phyloP scores from a whole-genome alignment of 2,797 vertebrate species.

The Neostethus bicornis region DNA sequence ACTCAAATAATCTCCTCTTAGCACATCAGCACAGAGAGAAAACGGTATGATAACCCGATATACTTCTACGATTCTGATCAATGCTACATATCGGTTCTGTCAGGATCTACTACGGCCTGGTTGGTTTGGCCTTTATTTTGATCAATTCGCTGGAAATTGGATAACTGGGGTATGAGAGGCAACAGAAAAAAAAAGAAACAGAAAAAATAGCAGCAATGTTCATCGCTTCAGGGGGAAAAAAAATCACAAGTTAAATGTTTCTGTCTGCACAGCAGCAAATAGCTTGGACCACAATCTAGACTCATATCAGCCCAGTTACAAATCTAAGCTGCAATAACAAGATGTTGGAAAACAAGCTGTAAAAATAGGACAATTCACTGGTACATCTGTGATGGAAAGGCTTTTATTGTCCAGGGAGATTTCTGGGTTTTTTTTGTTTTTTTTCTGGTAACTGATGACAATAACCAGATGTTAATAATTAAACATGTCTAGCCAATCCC shows the following conservation, averaged over 20 bases:
- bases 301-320: constrained; percentile 45
- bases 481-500: background rate
- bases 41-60: background rate
- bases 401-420: background rate
- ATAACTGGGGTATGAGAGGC: constrained; percentile 23
- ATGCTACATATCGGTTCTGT: constrained; percentile 4
- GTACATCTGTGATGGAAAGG: background rate
- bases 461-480: background rate
- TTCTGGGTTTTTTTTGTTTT: background rate
- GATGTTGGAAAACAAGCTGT: constrained; percentile 21
- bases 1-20: background rate
- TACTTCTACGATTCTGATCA: constrained; percentile 1
- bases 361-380: constrained; percentile 51
- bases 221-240: constrained; percentile 45
- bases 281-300: constrained; percentile 50
- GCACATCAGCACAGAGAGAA: constrained; percentile 1
- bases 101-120: constrained; percentile 3
- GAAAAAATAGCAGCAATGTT: constrained; percentile 5
- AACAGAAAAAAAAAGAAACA: background rate
- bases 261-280: constrained; percentile 45
- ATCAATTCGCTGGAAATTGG: constrained; percentile 29
- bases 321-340: constrained; percentile 41
- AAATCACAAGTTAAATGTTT: constrained; percentile 32
- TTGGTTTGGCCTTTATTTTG: constrained; percentile 26
- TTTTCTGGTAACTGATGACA: background rate